A percentile compares a stretch with the other conserved stretches of the same genome.
Evolutionary conservation across 2,888 invertebrate species (phyloP).

Genomic region (Embidobia sp.): DNA sequence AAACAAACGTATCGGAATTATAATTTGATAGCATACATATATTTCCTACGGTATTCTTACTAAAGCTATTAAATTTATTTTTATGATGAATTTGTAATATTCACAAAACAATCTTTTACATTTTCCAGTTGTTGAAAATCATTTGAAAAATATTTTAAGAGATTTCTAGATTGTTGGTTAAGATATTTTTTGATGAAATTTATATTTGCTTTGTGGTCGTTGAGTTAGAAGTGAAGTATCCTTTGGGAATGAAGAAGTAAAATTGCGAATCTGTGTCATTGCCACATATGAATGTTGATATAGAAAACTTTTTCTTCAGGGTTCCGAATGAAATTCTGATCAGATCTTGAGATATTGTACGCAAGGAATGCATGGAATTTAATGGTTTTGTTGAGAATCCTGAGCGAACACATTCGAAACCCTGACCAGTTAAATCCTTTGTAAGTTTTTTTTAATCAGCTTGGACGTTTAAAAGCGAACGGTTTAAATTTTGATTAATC

Average conservation of each 20-base stretch:
- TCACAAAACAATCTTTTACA: no score
- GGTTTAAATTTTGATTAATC: constrained; percentile 26
- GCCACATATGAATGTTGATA: constrained; percentile 24
- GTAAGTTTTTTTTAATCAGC: constrained; percentile 18
- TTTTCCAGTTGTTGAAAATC: no score
- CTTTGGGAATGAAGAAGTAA: constrained; percentile 1
- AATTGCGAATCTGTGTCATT: constrained; percentile 47
- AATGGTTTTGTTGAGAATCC: constrained; percentile 23
- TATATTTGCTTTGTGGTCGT: no score
- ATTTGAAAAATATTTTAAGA: no score
- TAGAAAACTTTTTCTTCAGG: constrained; percentile 25
- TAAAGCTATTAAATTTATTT: no score
- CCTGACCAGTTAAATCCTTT: constrained; percentile 31
- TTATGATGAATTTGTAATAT: no score
- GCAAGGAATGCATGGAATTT: constrained; percentile 33
- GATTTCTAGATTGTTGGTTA: no score
- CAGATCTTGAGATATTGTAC: constrained; percentile 37
- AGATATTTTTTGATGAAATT: no score
- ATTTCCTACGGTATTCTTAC: no score
- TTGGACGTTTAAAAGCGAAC: constrained; percentile 4
- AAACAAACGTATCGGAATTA: neutral
- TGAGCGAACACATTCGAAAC: neutral
- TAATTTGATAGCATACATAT: no score
- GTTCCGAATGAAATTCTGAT: constrained; percentile 37
- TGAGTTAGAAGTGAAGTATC: no score